These are phyloP conservation scores for Semnopithecus entellus DNA, from an alignment of 2,113 vertebrate species.

Conservation along the genomic window DNA sequence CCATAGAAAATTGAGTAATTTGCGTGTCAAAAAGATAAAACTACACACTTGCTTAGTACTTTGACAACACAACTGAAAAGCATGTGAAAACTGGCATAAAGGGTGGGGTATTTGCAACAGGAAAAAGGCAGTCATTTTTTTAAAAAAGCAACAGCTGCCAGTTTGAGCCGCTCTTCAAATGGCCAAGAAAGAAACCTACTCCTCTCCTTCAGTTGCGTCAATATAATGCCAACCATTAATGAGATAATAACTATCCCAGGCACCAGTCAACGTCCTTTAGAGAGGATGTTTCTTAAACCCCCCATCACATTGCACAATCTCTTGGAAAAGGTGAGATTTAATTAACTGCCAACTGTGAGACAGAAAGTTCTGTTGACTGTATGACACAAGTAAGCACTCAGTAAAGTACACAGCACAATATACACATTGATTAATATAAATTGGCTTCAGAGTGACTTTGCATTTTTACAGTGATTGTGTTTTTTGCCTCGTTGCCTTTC, in stretches of 20 bases:
- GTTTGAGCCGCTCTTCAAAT: background rate
- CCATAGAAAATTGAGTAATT: background rate
- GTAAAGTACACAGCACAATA: background rate
- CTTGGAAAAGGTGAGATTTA: slow-evolving; percentile 41
- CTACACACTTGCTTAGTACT: background rate
- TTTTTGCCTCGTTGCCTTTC: background rate
- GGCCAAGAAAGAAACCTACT: background rate
- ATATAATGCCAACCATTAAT: slow-evolving; percentile 31
- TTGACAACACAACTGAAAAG: slow-evolving; percentile 5
- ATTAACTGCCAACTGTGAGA: slow-evolving; percentile 14
- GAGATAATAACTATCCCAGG: slow-evolving; percentile 7
- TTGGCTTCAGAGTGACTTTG: background rate
- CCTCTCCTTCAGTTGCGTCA: slow-evolving; percentile 10
- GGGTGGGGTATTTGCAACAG: background rate
- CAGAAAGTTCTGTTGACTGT: background rate
- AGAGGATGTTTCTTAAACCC: slow-evolving; percentile 18
- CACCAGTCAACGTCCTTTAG: background rate
- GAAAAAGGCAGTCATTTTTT: background rate
- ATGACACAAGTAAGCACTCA: background rate
- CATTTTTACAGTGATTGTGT: background rate
- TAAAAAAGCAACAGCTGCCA: background rate
- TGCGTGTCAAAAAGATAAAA: background rate
- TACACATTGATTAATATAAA: background rate
- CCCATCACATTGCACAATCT: background rate
- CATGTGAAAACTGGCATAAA: background rate